Evolutionary conservation across 2,113 vertebrate genomes (phyloP).

Genomic region (Cyanistes caeruleus): DNA sequence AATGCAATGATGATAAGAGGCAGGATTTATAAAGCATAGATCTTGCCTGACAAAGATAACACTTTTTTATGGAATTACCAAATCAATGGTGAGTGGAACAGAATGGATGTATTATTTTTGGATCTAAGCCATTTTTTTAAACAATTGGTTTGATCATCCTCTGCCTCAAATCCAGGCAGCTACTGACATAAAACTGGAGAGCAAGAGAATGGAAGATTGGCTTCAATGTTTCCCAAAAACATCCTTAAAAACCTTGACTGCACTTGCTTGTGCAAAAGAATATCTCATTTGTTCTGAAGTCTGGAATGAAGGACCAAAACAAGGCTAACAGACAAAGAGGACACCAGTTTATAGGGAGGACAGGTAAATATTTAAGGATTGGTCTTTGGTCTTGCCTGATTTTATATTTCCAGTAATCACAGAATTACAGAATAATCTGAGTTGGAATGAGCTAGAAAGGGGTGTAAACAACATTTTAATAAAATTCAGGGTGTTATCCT

Average conservation of each 20-base stretch:
- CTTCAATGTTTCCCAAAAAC: neutral
- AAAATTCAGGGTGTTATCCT: neutral
- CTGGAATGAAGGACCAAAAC: neutral
- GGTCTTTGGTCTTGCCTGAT: neutral
- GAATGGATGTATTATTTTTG: neutral
- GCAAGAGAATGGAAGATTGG: neutral
- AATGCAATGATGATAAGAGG: neutral
- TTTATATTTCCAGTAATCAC: neutral
- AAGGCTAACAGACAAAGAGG: neutral
- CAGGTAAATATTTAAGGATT: neutral
- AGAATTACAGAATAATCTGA: neutral
- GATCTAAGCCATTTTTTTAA: neutral
- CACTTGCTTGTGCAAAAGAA: neutral
- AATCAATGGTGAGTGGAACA: conserved; percentile 15
- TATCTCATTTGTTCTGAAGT: neutral
- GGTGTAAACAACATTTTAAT: neutral
- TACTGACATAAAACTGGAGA: neutral
- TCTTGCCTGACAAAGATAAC: conserved; percentile 2
- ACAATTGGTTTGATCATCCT: neutral
- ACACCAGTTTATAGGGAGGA: neutral
- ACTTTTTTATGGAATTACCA: neutral
- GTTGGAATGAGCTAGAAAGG: neutral
- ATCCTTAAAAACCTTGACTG: neutral
- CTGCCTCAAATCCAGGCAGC: neutral
- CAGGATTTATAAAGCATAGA: neutral